A percentile compares a stretch with the other conserved stretches of the same genome.
Evolutionary conservation across 1,140 invertebrate genomes (phyloP).

Genomic region (Drosophila fuyamai): DNA sequence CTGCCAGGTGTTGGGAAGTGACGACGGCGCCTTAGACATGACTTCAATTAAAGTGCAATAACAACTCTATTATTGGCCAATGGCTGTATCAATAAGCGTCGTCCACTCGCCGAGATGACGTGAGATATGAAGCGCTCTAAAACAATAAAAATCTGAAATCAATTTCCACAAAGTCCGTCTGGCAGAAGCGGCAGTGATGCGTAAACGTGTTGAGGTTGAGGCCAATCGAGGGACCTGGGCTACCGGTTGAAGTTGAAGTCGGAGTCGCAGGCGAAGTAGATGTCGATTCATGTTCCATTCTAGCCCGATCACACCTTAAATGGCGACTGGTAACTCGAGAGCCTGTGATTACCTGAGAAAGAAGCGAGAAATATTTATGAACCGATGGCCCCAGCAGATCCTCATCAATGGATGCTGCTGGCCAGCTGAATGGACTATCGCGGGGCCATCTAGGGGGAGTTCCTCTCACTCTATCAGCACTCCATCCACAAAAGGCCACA

Average conservation of each 20-base stretch:
- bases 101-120: constrained; percentile 55
- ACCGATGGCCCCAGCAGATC: constrained; percentile 62
- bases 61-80: constrained; percentile 80
- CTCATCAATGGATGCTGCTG: constrained; percentile 63
- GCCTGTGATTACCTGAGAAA: constrained; percentile 75
- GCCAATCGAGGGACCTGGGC: constrained; percentile 41
- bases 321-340: constrained; percentile 73
- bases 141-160: constrained; percentile 78
- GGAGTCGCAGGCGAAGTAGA: constrained; percentile 21
- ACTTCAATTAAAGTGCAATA: constrained; percentile 81
- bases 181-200: constrained; percentile 59
- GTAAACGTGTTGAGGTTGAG: constrained; percentile 72
- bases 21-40: constrained; percentile 50
- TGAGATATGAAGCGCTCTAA: constrained; percentile 76
- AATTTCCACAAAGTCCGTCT: constrained; percentile 66
- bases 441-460: constrained; percentile 55
- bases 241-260: constrained; percentile 36
- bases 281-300: constrained; percentile 51
- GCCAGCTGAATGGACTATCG: constrained; percentile 41
- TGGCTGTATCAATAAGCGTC: constrained; percentile 73
- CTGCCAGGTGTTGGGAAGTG: constrained; percentile 30
- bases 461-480: constrained; percentile 20
- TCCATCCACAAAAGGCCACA: constrained; percentile 38
- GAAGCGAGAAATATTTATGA: constrained; percentile 79
- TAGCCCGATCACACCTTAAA: constrained; percentile 75